Evolutionary conservation across 2,797 vertebrate genomes (phyloP).

Genomic region (Dendrocincla fuliginosa): DNA sequence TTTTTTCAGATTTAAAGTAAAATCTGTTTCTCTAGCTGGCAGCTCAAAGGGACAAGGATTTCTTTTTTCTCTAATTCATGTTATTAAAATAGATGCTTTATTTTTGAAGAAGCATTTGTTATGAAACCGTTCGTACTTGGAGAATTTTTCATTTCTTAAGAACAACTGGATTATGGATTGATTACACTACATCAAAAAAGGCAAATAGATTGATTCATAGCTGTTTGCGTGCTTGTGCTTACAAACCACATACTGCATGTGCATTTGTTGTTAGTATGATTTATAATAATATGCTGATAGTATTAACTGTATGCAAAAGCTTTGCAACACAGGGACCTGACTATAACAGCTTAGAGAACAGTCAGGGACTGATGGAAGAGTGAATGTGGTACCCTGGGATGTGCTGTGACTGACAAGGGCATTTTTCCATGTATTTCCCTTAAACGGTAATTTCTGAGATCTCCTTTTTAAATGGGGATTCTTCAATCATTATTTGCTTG

Average conservation of each 20-base stretch:
- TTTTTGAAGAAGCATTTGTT: constrained; percentile 1
- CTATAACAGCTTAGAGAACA: neutral
- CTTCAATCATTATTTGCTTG: neutral
- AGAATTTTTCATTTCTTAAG: constrained; percentile 33
- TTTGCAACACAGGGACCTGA: neutral
- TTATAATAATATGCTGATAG: neutral
- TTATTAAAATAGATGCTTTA: constrained; percentile 28
- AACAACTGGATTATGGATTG: neutral
- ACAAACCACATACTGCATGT: neutral
- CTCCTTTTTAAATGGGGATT: neutral
- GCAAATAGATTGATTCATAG: constrained; percentile 17
- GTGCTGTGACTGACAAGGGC: neutral
- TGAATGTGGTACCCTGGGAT: neutral
- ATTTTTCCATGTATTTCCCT: neutral
- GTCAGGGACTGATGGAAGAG: neutral
- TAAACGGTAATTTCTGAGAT: neutral
- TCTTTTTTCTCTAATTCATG: neutral
- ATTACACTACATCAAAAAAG: constrained; percentile 9
- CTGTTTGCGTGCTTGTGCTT: neutral
- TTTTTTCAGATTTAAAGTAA: neutral
- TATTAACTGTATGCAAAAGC: neutral
- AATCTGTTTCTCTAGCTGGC: neutral
- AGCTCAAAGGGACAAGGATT: neutral
- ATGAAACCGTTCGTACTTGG: neutral
- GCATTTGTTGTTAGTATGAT: neutral